Evolutionary conservation across 2,113 vertebrate genomes (phyloP).

Genomic region (Pipa parva): DNA sequence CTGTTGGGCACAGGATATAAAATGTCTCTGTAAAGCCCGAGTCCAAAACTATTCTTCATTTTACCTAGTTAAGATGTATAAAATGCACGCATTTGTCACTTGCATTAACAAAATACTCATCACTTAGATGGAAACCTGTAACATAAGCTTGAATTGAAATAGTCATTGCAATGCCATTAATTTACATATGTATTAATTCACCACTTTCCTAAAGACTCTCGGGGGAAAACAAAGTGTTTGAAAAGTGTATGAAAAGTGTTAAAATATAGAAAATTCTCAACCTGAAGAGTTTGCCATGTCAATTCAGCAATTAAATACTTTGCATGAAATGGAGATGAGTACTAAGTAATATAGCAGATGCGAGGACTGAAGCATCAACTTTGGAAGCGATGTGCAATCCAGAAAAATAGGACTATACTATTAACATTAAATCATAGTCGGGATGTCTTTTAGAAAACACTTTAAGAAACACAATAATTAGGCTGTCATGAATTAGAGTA

Average conservation of each 20-base stretch:
- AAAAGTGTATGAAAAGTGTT: slow-evolving; percentile 15
- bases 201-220: slow-evolving; percentile 53
- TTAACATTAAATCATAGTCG: too few species aligned
- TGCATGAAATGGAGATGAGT: too few species aligned
- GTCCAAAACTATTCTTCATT: slow-evolving; percentile 45
- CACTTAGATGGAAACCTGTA: slow-evolving; percentile 50
- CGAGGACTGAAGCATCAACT: too few species aligned
- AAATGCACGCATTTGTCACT: slow-evolving; percentile 52
- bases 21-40: slow-evolving; percentile 47
- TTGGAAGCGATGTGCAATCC: too few species aligned
- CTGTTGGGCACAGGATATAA: background rate
- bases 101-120: slow-evolving; percentile 25
- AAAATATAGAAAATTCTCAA: slow-evolving; percentile 19
- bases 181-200: slow-evolving; percentile 62
- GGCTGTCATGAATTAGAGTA: too few species aligned
- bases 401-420: too few species aligned
- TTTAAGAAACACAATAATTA: too few species aligned
- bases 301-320: too few species aligned
- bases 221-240: background rate
- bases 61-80: slow-evolving; percentile 53
- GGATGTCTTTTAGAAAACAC: too few species aligned
- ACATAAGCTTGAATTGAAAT: slow-evolving; percentile 47
- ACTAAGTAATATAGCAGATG: too few species aligned
- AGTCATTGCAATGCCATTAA: slow-evolving; percentile 60
- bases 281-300: background rate